A percentile compares a stretch with the other conserved stretches of the same genome.
These are phyloP conservation scores for Luscinia megarhynchos DNA, from an alignment of 2,797 vertebrate species.

Conservation along the genomic window DNA sequence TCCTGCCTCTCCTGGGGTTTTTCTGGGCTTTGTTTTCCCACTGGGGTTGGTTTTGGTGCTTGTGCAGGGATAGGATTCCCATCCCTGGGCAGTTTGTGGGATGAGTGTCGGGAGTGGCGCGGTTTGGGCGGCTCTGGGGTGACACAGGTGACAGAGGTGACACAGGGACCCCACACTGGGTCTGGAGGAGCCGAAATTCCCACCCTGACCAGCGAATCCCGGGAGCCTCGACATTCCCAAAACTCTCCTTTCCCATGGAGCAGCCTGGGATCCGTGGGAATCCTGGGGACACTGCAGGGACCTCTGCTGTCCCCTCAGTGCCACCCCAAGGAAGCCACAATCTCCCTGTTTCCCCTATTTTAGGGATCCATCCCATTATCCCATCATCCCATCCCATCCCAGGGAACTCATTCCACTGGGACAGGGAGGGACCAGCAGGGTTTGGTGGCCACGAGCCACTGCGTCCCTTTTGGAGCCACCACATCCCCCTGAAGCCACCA, in stretches of 20 bases:
- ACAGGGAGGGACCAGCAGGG: neutral
- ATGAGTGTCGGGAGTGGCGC: neutral
- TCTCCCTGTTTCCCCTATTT: neutral
- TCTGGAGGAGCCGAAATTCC: neutral
- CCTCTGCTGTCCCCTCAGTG: accelerated
- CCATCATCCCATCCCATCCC: neutral
- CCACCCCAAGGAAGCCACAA: neutral
- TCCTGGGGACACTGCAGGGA: neutral
- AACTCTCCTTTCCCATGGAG: neutral
- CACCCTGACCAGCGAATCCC: accelerated
- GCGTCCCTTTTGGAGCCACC: neutral
- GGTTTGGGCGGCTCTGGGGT: neutral
- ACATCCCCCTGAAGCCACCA: neutral
- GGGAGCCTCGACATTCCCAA: accelerated
- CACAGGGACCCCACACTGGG: accelerated
- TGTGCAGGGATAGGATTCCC: neutral
- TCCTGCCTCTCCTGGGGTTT: neutral
- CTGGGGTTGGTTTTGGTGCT: neutral
- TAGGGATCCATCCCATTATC: neutral
- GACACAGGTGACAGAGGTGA: neutral
- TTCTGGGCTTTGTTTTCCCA: neutral
- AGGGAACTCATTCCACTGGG: neutral
- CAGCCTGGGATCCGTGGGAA: neutral
- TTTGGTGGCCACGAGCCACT: neutral
- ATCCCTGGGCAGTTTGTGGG: slow-evolving; percentile 17